Base-by-base conservation (phyloP, 2,888 invertebrate species). In the Dione juno region DNA sequence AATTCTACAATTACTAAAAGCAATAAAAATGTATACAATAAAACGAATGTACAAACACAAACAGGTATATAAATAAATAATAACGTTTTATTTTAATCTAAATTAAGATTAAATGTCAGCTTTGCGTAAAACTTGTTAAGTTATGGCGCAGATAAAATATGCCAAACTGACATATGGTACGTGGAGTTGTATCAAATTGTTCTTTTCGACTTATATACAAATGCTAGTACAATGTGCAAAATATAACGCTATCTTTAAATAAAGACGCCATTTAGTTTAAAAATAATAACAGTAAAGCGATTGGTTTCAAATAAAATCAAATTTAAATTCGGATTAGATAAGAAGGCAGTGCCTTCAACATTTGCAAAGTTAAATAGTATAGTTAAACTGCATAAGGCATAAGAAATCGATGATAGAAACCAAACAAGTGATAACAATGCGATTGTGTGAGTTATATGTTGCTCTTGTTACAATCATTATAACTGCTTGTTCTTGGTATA, bases 341-440 rank as follows among this genome's bases (percentile, higher is more conserved):
- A 48, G 1, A 28, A 28, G 28, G 28, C 28, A 28, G 28, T 28
- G 3, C 28, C 28, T 3, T 28, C 28, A 3, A 28, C 2, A 2
- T 28, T 2, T 28, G 28, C 5, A 28, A 28, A 28, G 5, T 28
- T 28, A 28, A 28, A 28, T 28, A 28, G 28, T 28, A 45, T 35
- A 45, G 45, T 43, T 61, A 28, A 61, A 45, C n/a, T 45, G 61
- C 45, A 61, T 10, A 37, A 57, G 16, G 35, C 37, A n/a, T 16
- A 61, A 28, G 45, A 61, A 43, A 61, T 61, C 61, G 45, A 45
- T 45, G 61, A 61, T 61, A 61, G 61, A 61, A 61, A 45, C 61
- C 45, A 43, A 61, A 61, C 61, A 61, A 61, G 61, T 61, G 61
- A 45, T 61, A 45, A 61, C 61, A 61, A 61, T 61, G 45, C 61